Conservation (phyloP, 2,888 invertebrate species). For the Melinopterus prodromus region DNA sequence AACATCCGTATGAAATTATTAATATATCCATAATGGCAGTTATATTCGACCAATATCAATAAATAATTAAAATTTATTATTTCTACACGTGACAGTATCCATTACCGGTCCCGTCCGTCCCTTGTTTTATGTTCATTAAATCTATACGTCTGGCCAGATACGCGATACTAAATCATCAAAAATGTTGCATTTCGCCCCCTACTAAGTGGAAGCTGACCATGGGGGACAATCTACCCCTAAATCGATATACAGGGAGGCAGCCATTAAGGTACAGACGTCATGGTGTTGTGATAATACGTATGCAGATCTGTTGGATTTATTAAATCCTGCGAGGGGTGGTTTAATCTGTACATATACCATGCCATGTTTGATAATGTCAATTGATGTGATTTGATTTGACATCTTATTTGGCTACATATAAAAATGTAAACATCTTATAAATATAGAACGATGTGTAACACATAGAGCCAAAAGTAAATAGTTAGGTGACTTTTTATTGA, state of each 20-base stretch:
- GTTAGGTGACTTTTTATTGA: too few species aligned
- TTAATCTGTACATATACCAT: not conserved
- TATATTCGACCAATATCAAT: not conserved
- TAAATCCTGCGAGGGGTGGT: not conserved
- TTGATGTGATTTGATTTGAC: not conserved
- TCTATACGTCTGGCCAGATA: not conserved
- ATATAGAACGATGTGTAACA: too few species aligned
- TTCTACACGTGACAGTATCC: not conserved
- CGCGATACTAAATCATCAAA: not conserved
- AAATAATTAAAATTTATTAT: conserved; percentile 4
- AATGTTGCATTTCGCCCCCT: not conserved
- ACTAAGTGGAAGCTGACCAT: not conserved
- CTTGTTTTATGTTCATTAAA: not conserved
- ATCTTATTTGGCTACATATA: not conserved
- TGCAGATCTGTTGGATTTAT: not conserved
- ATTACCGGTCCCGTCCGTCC: not conserved
- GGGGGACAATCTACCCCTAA: not conserved
- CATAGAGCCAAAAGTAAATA: too few species aligned
- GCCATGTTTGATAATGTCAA: not conserved
- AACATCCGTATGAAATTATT: not conserved
- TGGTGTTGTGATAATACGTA: not conserved
- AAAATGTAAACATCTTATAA: too few species aligned
- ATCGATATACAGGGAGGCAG: not conserved
- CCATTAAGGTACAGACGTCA: conserved; percentile 4
- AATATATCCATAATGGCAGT: not conserved